Conservation (phyloP, 2,797 vertebrate genomes). For the Hylomyscus alleni region DNA sequence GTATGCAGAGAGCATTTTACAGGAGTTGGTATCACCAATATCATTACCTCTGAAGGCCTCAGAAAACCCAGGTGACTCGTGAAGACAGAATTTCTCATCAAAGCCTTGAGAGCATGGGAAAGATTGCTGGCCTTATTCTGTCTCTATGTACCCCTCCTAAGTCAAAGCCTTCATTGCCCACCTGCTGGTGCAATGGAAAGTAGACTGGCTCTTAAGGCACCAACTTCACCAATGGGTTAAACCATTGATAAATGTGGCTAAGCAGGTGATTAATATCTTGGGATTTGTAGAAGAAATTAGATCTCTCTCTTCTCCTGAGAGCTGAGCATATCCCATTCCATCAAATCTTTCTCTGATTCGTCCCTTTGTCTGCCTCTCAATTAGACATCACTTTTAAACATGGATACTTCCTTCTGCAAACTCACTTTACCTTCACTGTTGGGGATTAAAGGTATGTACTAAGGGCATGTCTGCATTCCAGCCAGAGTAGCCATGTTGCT, state of each 20-base stretch:
- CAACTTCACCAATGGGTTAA: background rate
- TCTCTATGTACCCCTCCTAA: background rate
- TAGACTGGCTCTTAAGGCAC: background rate
- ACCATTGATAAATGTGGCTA: background rate
- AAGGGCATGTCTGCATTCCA: background rate
- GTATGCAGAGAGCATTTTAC: background rate
- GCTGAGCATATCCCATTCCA: background rate
- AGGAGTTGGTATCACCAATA: background rate
- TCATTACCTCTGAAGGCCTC: background rate
- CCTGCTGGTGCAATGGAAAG: background rate
- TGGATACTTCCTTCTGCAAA: background rate
- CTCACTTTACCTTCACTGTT: background rate
- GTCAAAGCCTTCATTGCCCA: background rate
- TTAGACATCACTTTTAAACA: background rate
- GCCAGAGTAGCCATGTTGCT: background rate
- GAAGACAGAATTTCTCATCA: background rate
- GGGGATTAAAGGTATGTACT: background rate
- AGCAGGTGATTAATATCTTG: background rate
- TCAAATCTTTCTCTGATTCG: background rate
- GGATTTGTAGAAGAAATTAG: background rate
- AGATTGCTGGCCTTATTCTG: background rate
- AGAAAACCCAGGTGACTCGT: background rate
- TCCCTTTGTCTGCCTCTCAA: background rate
- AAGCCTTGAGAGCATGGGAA: background rate
- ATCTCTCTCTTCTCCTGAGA: background rate